These are phyloP conservation scores for Phrynocephalus guinanensis DNA, from an alignment of 2,797 vertebrate species.

Conservation along the genomic window DNA sequence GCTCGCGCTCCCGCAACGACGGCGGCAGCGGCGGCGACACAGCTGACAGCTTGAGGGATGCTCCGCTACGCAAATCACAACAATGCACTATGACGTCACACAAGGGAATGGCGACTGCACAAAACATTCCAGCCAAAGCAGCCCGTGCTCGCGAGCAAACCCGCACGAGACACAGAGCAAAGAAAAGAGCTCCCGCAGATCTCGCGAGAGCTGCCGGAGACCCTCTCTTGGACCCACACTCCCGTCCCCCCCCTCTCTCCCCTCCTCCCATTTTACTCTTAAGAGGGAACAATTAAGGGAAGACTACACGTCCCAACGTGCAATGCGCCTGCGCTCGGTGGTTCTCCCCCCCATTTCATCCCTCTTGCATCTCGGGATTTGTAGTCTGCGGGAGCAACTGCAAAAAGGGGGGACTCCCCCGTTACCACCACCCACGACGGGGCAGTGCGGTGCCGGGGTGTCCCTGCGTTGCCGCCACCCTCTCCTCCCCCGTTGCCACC, in stretches of 20 bases:
- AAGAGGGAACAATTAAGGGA: not conserved
- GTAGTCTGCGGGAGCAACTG: not conserved
- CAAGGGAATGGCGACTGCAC: constrained; percentile 69
- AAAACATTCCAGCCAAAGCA: constrained; percentile 53
- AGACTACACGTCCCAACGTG: constrained; percentile 58
- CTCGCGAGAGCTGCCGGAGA: constrained; percentile 61
- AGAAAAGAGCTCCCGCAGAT: constrained; percentile 32
- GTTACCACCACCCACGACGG: not conserved
- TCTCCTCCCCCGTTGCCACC: too few relatives aligned
- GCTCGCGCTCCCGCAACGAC: constrained; percentile 57
- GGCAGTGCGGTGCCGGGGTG: too few relatives aligned
- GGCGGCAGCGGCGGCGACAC: constrained; percentile 46
- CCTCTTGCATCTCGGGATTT: not conserved
- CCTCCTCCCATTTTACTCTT: not conserved
- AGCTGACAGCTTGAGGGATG: constrained; percentile 76
- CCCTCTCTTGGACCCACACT: not conserved
- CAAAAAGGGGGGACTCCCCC: not conserved
- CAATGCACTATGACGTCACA: constrained; percentile 79
- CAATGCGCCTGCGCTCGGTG: constrained; percentile 14
- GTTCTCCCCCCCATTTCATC: not conserved
- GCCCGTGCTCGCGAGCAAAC: constrained; percentile 52
- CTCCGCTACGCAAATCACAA: constrained; percentile 74
- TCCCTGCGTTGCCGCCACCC: too few relatives aligned
- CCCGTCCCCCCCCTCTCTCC: not conserved
- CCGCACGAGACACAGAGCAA: constrained; percentile 28